Percentiles rank a stretch among this genome's conserved stretches.
phyloP scores from a whole-genome alignment of 2,797 vertebrate genomes.

The Sebastes alutus region DNA sequence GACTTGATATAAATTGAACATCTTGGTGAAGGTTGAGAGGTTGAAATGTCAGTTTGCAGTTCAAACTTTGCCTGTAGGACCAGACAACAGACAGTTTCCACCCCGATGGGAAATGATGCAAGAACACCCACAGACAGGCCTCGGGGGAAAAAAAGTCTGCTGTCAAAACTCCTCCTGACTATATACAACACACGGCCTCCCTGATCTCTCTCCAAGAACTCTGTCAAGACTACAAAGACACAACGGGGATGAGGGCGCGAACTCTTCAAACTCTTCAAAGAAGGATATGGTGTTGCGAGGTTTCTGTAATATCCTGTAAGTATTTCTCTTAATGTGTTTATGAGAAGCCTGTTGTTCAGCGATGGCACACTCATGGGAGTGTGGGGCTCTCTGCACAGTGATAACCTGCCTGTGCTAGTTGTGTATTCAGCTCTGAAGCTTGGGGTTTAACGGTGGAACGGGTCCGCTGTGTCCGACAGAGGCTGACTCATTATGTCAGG shows the following conservation, averaged over 20 bases:
- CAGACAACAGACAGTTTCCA: conserved; percentile 20
- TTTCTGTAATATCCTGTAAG: too few species aligned
- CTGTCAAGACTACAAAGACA: not conserved
- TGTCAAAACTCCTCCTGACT: not conserved
- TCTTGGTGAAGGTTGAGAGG: not conserved
- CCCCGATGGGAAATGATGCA: conserved; percentile 50
- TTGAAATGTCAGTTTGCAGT: not conserved
- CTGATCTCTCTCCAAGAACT: not conserved
- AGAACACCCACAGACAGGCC: not conserved
- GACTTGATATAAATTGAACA: not conserved
- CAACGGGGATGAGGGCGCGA: not conserved
- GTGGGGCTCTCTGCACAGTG: too few species aligned
- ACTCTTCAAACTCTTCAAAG: too few species aligned
- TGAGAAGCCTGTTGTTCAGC: too few species aligned
- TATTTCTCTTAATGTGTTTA: too few species aligned
- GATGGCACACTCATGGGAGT: too few species aligned
- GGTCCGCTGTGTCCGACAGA: too few species aligned
- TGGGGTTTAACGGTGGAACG: too few species aligned
- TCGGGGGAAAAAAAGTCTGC: not conserved
- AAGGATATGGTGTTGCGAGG: not conserved
- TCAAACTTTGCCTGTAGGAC: not conserved
- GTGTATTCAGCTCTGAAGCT: too few species aligned
- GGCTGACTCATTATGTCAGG: too few species aligned
- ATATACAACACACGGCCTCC: not conserved
- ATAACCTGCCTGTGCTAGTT: too few species aligned